Percentiles rank a stretch among this genome's conserved stretches.
These are phyloP conservation scores for Neodiprion pinetum DNA, from an alignment of 1,140 invertebrate genomes.

Conservation along the genomic window DNA sequence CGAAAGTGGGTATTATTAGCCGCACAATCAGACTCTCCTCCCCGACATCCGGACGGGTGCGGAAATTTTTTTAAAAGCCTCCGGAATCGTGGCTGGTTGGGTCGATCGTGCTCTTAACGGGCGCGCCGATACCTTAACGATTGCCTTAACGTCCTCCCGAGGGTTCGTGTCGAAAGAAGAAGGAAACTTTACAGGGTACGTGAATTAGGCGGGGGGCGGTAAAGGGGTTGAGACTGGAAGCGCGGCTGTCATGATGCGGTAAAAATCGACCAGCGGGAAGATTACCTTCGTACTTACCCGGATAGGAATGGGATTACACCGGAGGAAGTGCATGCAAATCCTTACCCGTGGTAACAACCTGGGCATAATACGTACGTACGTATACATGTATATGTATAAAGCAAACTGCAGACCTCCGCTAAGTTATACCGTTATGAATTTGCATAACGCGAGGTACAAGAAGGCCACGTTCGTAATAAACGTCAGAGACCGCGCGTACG, in stretches of 20 bases:
- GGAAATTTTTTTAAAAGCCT: too few species aligned
- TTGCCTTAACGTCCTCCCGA: background rate
- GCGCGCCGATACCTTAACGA: background rate
- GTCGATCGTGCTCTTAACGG: background rate
- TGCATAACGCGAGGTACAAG: background rate
- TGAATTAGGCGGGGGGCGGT: background rate
- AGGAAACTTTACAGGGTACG: too few species aligned
- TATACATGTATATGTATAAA: too few species aligned
- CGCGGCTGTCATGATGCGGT: conserved; percentile 1
- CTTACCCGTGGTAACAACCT: background rate
- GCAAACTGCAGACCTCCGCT: background rate
- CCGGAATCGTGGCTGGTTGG: too few species aligned
- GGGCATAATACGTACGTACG: background rate
- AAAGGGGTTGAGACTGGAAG: background rate
- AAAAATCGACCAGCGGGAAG: conserved; percentile 4
- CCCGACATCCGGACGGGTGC: too few species aligned
- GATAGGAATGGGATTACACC: background rate
- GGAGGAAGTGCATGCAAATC: conserved; percentile 1
- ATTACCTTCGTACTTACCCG: background rate
- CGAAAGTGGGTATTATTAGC: too few species aligned
- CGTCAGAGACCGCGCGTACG: background rate
- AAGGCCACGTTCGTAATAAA: background rate
- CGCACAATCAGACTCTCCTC: too few species aligned
- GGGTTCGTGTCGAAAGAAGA: background rate
- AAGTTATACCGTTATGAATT: background rate